phyloP scores from a whole-genome alignment of 2,797 vertebrate species.

The Eulemur mongoz region DNA sequence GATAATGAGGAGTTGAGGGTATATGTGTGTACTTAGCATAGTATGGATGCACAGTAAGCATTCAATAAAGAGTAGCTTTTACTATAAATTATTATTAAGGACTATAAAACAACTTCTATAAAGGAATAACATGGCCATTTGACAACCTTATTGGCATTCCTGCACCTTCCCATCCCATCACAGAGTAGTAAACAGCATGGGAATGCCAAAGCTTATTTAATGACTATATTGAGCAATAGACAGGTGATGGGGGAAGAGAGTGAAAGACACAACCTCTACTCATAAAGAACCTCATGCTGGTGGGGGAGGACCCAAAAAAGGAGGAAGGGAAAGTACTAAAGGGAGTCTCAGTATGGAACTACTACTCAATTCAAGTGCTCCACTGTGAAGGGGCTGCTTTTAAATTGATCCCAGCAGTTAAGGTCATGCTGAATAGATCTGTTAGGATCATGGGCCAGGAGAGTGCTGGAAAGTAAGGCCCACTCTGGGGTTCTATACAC shows the following conservation, averaged over 20 bases:
- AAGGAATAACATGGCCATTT: background rate
- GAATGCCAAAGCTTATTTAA: background rate
- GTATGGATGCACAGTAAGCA: background rate
- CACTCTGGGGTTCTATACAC: background rate
- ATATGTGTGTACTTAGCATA: background rate
- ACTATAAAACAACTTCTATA: background rate
- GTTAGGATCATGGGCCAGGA: background rate
- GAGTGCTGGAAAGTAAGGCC: background rate
- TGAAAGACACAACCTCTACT: background rate
- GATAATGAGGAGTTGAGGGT: background rate
- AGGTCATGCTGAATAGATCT: background rate
- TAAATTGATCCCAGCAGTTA: background rate
- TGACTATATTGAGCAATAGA: background rate
- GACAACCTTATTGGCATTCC: constrained; percentile 6
- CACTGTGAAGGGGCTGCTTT: background rate
- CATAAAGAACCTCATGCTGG: rapidly evolving
- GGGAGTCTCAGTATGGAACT: background rate
- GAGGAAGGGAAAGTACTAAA: background rate
- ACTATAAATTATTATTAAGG: background rate
- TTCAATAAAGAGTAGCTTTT: constrained; percentile 29
- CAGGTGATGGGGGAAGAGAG: background rate
- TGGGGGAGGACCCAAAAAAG: background rate
- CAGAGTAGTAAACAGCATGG: background rate
- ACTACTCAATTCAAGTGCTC: background rate
- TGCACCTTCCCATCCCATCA: background rate